Conservation (phyloP, 2,113 vertebrate genomes). For the Neotoma lepida region DNA sequence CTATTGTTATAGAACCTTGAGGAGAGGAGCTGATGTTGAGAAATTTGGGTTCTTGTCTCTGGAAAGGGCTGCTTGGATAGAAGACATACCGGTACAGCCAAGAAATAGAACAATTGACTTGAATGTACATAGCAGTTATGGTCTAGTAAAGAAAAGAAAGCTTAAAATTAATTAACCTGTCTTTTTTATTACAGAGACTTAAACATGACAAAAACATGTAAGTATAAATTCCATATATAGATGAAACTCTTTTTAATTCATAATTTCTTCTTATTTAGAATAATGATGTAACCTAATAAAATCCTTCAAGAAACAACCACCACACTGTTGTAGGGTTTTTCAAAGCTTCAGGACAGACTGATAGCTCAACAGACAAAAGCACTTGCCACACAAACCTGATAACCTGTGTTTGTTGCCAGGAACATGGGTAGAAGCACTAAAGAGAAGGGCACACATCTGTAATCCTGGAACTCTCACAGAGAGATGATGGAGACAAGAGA, state of each 20-base stretch:
- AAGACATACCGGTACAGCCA: neutral
- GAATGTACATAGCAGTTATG: neutral
- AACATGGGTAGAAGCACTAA: neutral
- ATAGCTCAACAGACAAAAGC: neutral
- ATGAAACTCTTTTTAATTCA: conserved; percentile 8
- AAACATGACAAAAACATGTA: neutral
- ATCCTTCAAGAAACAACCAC: neutral
- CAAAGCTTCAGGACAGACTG: neutral
- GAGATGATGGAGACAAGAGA: neutral
- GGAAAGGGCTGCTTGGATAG: neutral
- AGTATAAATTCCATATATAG: neutral
- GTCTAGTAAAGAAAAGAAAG: conserved; percentile 17
- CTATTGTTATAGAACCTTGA: neutral
- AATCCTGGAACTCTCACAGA: too few relatives aligned
- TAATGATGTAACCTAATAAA: neutral
- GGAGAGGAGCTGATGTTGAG: neutral
- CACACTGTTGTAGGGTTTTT: neutral
- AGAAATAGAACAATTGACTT: neutral
- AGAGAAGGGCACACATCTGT: neutral
- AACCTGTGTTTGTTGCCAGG: too few relatives aligned
- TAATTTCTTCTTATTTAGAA: neutral
- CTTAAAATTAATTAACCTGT: neutral
- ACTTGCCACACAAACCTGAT: neutral
- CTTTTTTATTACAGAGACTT: neutral
- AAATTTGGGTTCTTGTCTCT: neutral